These are phyloP conservation scores for Carcharodon carcharias DNA, from an alignment of 2,797 vertebrate species.

Conservation along the genomic window DNA sequence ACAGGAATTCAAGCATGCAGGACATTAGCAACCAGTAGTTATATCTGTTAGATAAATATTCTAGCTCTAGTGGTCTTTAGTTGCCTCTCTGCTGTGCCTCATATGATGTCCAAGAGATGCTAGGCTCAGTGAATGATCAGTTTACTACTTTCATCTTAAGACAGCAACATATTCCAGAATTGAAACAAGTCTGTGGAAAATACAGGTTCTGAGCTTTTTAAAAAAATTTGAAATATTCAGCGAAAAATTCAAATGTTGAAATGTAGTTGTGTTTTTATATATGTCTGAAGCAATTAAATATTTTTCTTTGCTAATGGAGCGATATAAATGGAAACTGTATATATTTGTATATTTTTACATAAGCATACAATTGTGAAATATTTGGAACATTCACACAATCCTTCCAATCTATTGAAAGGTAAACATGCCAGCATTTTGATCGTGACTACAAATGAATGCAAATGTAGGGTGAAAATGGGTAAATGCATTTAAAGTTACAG, in stretches of 20 bases:
- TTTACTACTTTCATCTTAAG: neutral
- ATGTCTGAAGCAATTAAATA: too few species aligned
- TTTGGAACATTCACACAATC: neutral
- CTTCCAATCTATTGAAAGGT: neutral
- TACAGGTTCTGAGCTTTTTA: neutral
- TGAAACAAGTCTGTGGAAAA: neutral
- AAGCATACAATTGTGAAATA: neutral
- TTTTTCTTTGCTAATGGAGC: too few species aligned
- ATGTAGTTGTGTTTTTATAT: too few species aligned
- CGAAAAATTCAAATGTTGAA: neutral
- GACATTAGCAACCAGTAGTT: neutral
- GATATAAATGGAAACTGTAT: too few species aligned
- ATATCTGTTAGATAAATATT: neutral
- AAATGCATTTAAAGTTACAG: neutral
- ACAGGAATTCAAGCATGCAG: neutral
- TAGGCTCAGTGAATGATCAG: neutral
- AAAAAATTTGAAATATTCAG: neutral
- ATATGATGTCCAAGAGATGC: neutral
- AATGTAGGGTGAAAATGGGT: neutral
- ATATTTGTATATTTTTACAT: neutral
- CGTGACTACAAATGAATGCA: neutral
- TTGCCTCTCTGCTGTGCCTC: neutral
- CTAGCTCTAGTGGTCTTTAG: neutral
- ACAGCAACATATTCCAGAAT: neutral
- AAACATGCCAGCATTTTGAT: too few species aligned